Evolutionary conservation across 2,888 invertebrate genomes (phyloP), one percentile per base, ranked within the genome.

Genomic region (Heliconius aoede): DNA sequence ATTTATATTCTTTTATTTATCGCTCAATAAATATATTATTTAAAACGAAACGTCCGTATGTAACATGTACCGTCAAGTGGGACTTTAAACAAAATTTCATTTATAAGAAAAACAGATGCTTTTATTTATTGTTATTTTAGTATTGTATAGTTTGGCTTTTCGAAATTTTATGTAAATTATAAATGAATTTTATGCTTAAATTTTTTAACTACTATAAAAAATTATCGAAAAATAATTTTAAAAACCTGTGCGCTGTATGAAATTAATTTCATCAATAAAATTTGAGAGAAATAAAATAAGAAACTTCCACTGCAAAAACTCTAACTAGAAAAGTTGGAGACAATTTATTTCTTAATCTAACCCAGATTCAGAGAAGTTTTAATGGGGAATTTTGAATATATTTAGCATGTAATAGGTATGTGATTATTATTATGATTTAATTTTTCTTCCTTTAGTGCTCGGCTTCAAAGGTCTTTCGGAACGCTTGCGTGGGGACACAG

Each of bases 241-340:
- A 28, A 28, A 58, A 36, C n/a, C 30, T 58, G 58, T 21, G 18
- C 13, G 8, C 24, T 65, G 18, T 32, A 36, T 67, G 13, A 7
- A 58, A 40, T 55, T 32, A 68, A 74, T 72, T 60, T 72, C 28
- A 61, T 61, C 26, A 72, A 61, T 72, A 60, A 61, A 72, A 61
- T 72, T 72, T 61, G 28, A 72, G 26, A 60, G 21, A 61, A 72
- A 72, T 72, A 61, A 72, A 72, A 72, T 40, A 61, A 72, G 58
- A 61, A 72, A 26, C 61, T 28, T 26, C 58, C 58, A 72, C 26
- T n/a, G 40, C 72, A 72, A 72, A 72, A 72, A 60, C 72, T 72
- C 72, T 72, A 72, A 72, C 67, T 74, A 64, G 55, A 65, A 73
- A 73, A 64, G 62, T 73, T 73, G 46, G 64, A 73, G 64, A 65